Evolutionary conservation across 2,797 vertebrate species (phyloP), one percentile per base, ranked within the genome.

Genomic region (Tokudaia tokunoshimensis): DNA sequence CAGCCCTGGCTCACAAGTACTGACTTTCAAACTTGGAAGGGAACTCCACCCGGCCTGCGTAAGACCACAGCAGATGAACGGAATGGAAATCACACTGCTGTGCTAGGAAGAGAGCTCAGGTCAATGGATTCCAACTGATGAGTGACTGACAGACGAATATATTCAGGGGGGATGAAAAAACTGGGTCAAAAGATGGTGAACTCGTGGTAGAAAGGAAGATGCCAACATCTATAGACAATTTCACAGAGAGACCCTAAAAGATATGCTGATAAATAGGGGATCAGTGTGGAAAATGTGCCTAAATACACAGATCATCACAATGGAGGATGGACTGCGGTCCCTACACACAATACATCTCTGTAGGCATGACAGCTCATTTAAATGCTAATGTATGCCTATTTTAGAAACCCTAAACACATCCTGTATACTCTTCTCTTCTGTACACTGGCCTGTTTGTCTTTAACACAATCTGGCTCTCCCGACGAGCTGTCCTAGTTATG

Each of bases 341-440:
- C 61, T 37, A 15, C 0, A 57, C 75, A 78, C 11, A 50, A 37
- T n/a, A 57, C 65, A n/a, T 34, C 8, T 44, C 44, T 76, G n/a
- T 82, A 74, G 14, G 72, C 6, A 15, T 2, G 52, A 59, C 1
- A 31, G 55, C 37, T 82, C 50, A n/a, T 59, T 85, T 47, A 75
- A 95, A 87, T 70, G 57, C 26, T 83, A 63, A 88, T 87, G 96
- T 80, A 63, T 83, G 57, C 87, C 92, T 92, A 61, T 91, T 59
- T n/a, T n/a, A 75, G 92, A 92, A 41, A 50, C 57, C 29, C 52
- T 61, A 80, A 34, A 55, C 7, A 37, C 55, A 34, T 17, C 80
- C 41, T 63, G 26, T 24, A 6, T 74, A n/a, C 6, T 94, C 47
- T 89, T 93, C 4, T 93, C 50, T 87, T 93, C 41, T 57, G 76